Conservation (phyloP, 2,888 invertebrate species). For the Carpatolechia fugitivella region DNA sequence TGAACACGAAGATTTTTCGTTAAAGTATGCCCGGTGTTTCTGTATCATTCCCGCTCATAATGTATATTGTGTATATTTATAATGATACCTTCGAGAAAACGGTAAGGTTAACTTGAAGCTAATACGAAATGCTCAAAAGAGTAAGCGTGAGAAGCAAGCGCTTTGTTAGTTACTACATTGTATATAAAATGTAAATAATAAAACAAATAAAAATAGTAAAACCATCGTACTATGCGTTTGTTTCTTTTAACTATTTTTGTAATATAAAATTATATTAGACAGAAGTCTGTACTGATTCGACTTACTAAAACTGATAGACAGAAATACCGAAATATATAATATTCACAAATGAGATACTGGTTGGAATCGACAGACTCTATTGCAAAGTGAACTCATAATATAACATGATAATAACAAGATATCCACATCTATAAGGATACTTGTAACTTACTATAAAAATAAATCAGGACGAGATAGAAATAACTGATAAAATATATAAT, state of each 20-base stretch:
- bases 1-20: no score
- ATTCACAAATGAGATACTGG: no score
- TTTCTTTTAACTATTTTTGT: background rate
- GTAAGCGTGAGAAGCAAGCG: slow-evolving; percentile 50
- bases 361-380: no score
- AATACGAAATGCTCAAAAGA: slow-evolving; percentile 59
- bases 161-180: slow-evolving; percentile 63
- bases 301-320: no score
- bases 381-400: no score
- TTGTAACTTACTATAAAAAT: background rate
- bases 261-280: background rate
- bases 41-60: slow-evolving; percentile 66
- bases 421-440: no score
- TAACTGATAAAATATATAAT: background rate
- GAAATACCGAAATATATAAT: no score
- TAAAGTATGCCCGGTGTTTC: slow-evolving; percentile 52
- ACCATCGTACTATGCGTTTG: slow-evolving; percentile 17
- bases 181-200: slow-evolving; percentile 76
- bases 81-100: slow-evolving; percentile 57
- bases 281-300: no score
- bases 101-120: slow-evolving; percentile 36
- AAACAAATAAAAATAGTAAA: slow-evolving; percentile 73
- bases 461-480: background rate
- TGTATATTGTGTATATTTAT: slow-evolving; percentile 59
- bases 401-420: no score